A percentile compares a stretch with the other conserved stretches of the same genome.
Conservation (phyloP, 2,888 invertebrate genomes). For the Horisme vitalbata region DNA sequence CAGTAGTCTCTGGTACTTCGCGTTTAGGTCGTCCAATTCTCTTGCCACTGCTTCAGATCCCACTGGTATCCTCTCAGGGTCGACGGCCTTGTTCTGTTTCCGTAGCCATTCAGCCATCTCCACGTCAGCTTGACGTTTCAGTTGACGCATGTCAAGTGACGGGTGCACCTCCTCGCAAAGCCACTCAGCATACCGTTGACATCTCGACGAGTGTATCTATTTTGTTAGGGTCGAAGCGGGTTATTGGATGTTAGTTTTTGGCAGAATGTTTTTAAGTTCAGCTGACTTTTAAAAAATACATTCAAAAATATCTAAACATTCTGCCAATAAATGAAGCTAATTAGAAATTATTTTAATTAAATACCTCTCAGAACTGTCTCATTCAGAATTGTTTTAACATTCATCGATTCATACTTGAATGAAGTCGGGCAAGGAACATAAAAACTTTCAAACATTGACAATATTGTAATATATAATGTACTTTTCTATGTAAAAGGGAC, state of each 20-base stretch:
- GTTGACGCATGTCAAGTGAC: slow-evolving; percentile 85
- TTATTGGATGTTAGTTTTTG: slow-evolving; percentile 78
- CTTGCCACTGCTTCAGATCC: slow-evolving; percentile 90
- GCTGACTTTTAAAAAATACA: not conserved
- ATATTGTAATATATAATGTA: too few species aligned
- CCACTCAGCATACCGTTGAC: slow-evolving; percentile 92
- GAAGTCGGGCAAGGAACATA: not conserved
- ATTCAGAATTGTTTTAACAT: slow-evolving; percentile 1
- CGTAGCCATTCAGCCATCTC: slow-evolving; percentile 65
- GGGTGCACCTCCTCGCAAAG: slow-evolving; percentile 92
- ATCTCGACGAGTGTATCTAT: slow-evolving; percentile 93
- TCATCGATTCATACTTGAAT: not conserved
- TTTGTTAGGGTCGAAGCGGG: slow-evolving; percentile 74
- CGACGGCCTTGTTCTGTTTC: slow-evolving; percentile 51
- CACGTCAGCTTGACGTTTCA: slow-evolving; percentile 68
- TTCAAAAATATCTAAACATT: slow-evolving; percentile 28
- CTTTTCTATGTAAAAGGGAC: not conserved
- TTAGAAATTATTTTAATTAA: slow-evolving; percentile 27
- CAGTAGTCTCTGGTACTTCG: slow-evolving; percentile 88
- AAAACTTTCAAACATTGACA: not conserved
- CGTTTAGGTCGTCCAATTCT: slow-evolving; percentile 92
- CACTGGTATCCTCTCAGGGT: slow-evolving; percentile 53
- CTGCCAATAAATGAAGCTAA: slow-evolving; percentile 33
- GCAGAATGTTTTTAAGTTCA: slow-evolving; percentile 45
- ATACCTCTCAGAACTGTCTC: slow-evolving; percentile 26